Evolutionary conservation across 2,113 vertebrate genomes (phyloP).

Genomic region (Etheostoma cragini): DNA sequence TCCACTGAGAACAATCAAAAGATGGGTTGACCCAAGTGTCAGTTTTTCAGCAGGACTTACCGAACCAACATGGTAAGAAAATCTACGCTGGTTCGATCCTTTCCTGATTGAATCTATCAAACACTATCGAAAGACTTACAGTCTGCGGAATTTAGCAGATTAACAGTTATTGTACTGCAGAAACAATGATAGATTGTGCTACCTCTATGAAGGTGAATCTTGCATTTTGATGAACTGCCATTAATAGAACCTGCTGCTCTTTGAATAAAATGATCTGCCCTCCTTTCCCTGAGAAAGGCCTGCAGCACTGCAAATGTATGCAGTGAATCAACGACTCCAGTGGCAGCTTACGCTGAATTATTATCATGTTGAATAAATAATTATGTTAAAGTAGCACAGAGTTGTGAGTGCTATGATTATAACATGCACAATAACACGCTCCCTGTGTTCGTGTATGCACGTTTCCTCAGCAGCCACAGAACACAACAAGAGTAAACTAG

Average conservation of each 20-base stretch:
- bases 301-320: constrained; percentile 56
- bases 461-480: background rate
- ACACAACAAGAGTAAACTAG: constrained; percentile 28
- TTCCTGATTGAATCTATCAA: constrained; percentile 44
- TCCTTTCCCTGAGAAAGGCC: constrained; percentile 54
- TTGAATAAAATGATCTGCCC: constrained; percentile 47
- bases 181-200: constrained; percentile 27
- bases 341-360: constrained; percentile 52
- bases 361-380: constrained; percentile 64
- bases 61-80: constrained; percentile 34
- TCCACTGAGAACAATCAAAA: constrained; percentile 74
- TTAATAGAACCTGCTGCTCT: constrained; percentile 67
- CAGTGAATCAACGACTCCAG: constrained; percentile 70
- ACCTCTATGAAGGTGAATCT: constrained; percentile 47
- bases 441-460: constrained; percentile 31
- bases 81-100: constrained; percentile 48
- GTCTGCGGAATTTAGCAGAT: constrained; percentile 35
- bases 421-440: constrained; percentile 14
- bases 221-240: constrained; percentile 68
- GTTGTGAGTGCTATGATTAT: constrained; percentile 28
- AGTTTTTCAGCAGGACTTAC: constrained; percentile 43
- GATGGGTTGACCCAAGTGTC: constrained; percentile 75
- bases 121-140: constrained; percentile 32
- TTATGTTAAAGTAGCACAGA: constrained; percentile 45
- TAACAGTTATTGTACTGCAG: constrained; percentile 13